These are phyloP conservation scores for Typhlichthys eigenmanni DNA, from an alignment of 2,797 vertebrate genomes.

Conservation along the genomic window DNA sequence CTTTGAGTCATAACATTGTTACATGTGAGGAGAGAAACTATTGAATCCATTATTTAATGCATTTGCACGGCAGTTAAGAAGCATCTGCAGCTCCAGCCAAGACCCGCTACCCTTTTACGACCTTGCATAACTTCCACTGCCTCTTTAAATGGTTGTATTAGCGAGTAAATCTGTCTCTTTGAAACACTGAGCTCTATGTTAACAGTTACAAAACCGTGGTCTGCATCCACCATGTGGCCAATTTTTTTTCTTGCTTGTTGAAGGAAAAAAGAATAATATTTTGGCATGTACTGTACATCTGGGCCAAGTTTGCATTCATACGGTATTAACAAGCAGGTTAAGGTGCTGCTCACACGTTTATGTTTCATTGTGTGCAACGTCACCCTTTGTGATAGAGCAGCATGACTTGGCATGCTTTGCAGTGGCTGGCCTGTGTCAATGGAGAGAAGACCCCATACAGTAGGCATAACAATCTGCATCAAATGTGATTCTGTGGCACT, in stretches of 20 bases:
- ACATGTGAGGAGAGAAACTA: constrained; percentile 18
- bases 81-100: constrained; percentile 46
- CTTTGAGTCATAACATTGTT: background rate
- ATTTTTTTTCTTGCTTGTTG: background rate
- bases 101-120: constrained; percentile 61
- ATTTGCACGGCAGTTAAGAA: constrained; percentile 45
- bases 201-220: constrained; percentile 36
- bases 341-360: constrained; percentile 11
- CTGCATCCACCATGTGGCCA: constrained; percentile 31
- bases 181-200: constrained; percentile 41
- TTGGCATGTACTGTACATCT: background rate
- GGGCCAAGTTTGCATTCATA: background rate
- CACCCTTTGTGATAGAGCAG: constrained; percentile 47
- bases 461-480: background rate
- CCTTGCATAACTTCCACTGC: constrained; percentile 52
- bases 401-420: constrained; percentile 30
- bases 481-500: constrained; percentile 28
- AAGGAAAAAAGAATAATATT: no score
- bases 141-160: constrained; percentile 58
- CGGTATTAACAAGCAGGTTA: constrained; percentile 4
- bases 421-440: constrained; percentile 42
- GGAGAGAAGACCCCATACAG: constrained; percentile 20
- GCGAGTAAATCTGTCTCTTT: constrained; percentile 60
- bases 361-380: constrained; percentile 21
- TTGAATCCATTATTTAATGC: constrained; percentile 36